These are phyloP conservation scores for Rapana venosa DNA, from an alignment of 2,888 invertebrate species.

Conservation along the genomic window DNA sequence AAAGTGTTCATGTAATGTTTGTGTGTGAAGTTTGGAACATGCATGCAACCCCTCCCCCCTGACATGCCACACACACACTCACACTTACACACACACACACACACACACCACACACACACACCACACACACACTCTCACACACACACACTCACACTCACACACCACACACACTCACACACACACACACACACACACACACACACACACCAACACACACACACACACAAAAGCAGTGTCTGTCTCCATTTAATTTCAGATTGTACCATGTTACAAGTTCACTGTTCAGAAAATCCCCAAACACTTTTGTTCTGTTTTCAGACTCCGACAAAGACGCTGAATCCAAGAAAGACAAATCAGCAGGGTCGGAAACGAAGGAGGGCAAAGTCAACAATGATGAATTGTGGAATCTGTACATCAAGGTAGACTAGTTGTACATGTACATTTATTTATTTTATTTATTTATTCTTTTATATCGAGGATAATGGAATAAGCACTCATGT, in stretches of 20 bases:
- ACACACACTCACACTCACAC: background rate
- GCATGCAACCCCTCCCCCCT: too few species aligned
- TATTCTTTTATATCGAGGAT: too few species aligned
- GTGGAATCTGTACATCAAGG: slow-evolving; percentile 74
- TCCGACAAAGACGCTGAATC: slow-evolving; percentile 1
- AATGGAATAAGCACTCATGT: too few species aligned
- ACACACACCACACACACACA: background rate
- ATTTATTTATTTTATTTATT: too few species aligned
- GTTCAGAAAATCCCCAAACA: too few species aligned
- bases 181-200: slow-evolving; percentile 1
- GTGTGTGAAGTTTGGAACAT: too few species aligned
- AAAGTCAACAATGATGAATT: slow-evolving; percentile 69
- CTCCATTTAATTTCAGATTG: too few species aligned
- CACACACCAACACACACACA: background rate
- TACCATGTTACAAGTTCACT: too few species aligned
- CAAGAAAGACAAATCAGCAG: slow-evolving; percentile 13
- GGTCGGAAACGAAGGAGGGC: slow-evolving; percentile 43
- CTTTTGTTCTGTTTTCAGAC: background rate
- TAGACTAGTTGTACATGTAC: slow-evolving; percentile 43
- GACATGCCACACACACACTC: background rate
- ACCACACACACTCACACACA: slow-evolving; percentile 9
- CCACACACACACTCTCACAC: background rate
- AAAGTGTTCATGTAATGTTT: too few species aligned
- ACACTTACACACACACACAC: background rate
- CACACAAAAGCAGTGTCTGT: too few species aligned